These are phyloP conservation scores for Simalia tracyae DNA, from an alignment of 2,797 vertebrate species.

Conservation along the genomic window DNA sequence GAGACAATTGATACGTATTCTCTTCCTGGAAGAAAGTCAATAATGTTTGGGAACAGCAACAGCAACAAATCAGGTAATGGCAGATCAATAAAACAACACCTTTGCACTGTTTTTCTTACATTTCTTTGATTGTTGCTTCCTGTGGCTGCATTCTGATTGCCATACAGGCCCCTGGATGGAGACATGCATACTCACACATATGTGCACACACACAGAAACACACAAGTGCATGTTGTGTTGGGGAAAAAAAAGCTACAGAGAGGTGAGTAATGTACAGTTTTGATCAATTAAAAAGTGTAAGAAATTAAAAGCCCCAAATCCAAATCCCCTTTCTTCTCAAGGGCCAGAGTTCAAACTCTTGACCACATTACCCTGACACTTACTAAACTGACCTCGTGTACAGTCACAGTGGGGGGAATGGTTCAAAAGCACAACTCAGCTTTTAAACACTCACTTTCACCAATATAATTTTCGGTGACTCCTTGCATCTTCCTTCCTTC, in stretches of 20 bases:
- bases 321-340: not conserved
- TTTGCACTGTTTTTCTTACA: not conserved
- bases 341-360: not conserved
- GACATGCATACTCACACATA: not conserved
- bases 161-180: not conserved
- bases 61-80: no score
- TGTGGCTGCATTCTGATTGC: not conserved
- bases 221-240: not conserved
- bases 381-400: not conserved
- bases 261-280: not conserved
- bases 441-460: constrained; percentile 77
- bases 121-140: not conserved
- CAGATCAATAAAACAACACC: not conserved
- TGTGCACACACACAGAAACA: no score
- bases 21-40: not conserved
- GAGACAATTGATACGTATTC: not conserved
- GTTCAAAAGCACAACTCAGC: constrained; percentile 33
- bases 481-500: constrained; percentile 63
- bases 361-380: not conserved
- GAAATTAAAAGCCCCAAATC: not conserved
- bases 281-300: not conserved
- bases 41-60: not conserved
- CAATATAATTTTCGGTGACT: constrained; percentile 69
- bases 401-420: no score
- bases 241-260: not conserved